Evolutionary conservation across 2,797 vertebrate species (phyloP).

Genomic region (Galago senegalensis): DNA sequence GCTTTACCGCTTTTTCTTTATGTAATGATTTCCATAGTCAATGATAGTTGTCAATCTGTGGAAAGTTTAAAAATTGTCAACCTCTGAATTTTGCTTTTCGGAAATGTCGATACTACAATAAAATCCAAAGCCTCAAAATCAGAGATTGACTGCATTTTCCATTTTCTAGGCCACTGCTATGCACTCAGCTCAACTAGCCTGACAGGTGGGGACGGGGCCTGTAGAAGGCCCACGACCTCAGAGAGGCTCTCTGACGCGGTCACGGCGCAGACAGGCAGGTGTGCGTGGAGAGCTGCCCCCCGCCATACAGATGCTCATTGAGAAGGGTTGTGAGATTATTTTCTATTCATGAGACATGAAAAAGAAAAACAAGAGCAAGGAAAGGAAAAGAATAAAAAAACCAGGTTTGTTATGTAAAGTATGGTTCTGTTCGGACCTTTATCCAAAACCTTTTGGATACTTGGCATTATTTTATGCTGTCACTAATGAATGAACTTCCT

Average conservation of each 20-base stretch:
- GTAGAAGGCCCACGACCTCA: not conserved
- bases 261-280: not conserved
- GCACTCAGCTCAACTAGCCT: not conserved
- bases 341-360: not conserved
- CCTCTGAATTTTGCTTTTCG: not conserved
- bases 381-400: not conserved
- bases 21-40: conserved; percentile 32
- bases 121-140: not conserved
- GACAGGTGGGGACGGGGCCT: too few species aligned
- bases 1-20: not conserved
- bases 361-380: too few species aligned
- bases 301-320: rapidly evolving
- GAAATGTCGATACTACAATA: not conserved
- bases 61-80: not conserved
- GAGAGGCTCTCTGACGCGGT: not conserved
- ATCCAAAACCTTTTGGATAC: not conserved
- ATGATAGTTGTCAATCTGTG: not conserved
- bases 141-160: not conserved
- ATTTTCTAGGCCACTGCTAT: not conserved
- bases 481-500: not conserved
- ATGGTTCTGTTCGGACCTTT: not conserved
- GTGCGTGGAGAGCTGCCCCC: not conserved
- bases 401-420: too few species aligned
- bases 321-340: not conserved
- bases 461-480: not conserved